Percentiles rank a stretch among this genome's conserved stretches.
Evolutionary conservation across 2,113 vertebrate species (phyloP).

Genomic region (human (Homo sapiens)): GRCh38 chr9:30918501-30919000

Average conservation of each 20-base stretch:
- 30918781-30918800: background rate
- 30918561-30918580: conserved; percentile 78
- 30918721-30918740: conserved; percentile 64
- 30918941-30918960: background rate
- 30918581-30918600: conserved; percentile 75
- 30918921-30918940: background rate
- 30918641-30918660: background rate
- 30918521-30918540: conserved; percentile 74
- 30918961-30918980: background rate
- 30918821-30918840: background rate
- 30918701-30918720: conserved; percentile 60
- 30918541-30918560: conserved; percentile 73
- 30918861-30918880: background rate
- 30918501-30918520: conserved; percentile 83
- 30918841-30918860: background rate
- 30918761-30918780: conserved; percentile 25
- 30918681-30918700: background rate
- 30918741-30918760: conserved; percentile 67
- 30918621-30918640: conserved; percentile 48
- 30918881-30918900: background rate
- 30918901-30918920: background rate
- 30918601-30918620: conserved; percentile 51
- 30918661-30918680: conserved; percentile 29
- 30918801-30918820: background rate
- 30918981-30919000: background rate